A percentile compares a stretch with the other conserved stretches of the same genome.
phyloP scores from a whole-genome alignment of 2,797 vertebrate genomes.

The Phalanger gymnotis region DNA sequence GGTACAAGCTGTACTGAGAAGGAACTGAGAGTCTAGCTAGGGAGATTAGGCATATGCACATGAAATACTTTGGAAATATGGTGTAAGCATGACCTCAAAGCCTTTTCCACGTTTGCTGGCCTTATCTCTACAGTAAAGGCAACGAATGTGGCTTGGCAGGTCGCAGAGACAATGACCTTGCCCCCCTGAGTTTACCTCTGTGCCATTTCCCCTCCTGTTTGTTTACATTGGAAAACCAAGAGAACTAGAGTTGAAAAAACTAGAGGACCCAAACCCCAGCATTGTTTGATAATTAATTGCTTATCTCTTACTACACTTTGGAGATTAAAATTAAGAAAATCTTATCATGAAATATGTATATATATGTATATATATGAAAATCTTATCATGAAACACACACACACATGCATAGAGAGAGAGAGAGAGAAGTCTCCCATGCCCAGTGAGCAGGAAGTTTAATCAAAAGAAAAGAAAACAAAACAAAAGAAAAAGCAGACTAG shows the following conservation, averaged over 20 bases:
- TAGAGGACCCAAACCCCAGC: background rate
- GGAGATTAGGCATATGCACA: background rate
- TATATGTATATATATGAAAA: too few species aligned
- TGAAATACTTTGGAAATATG: background rate
- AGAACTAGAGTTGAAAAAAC: background rate
- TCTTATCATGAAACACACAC: background rate
- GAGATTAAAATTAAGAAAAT: background rate
- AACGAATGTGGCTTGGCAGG: background rate
- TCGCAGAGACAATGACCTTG: background rate
- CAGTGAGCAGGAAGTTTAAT: background rate
- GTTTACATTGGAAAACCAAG: background rate
- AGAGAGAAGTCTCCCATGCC: background rate
- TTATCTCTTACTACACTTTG: background rate
- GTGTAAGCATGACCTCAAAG: background rate
- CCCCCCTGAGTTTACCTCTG: background rate
- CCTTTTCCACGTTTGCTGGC: background rate
- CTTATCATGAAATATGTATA: background rate
- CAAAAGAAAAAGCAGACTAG: background rate
- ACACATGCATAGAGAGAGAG: too few species aligned
- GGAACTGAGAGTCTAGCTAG: background rate
- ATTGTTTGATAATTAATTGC: background rate
- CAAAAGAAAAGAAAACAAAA: background rate
- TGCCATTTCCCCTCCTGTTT: background rate
- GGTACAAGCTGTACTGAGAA: background rate
- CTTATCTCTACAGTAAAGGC: background rate